Evolutionary conservation across 2,888 invertebrate genomes (phyloP).

Genomic region (Ormyrus rosae): DNA sequence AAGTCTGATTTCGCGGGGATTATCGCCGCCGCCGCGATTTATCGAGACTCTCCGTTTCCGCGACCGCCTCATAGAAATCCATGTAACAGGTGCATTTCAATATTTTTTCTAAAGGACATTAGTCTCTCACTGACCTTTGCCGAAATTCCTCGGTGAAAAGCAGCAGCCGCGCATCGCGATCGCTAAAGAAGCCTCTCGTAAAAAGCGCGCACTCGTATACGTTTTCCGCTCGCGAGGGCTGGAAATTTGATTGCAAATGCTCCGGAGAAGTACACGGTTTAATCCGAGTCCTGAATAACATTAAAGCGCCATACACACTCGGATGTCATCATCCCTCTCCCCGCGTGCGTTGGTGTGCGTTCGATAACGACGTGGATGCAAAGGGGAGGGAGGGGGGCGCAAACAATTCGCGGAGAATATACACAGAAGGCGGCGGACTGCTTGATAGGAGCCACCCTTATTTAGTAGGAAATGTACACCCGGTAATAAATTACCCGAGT

Average conservation of each 20-base stretch:
- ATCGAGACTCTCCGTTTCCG: not conserved
- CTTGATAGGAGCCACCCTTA: slow-evolving; percentile 64
- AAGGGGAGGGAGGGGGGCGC: slow-evolving; percentile 46
- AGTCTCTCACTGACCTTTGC: too few relatives aligned
- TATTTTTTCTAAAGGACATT: too few relatives aligned
- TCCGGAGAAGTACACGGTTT: slow-evolving; percentile 66
- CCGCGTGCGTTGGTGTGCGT: not conserved
- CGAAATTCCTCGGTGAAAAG: too few relatives aligned
- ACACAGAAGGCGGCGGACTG: slow-evolving; percentile 53
- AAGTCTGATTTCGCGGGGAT: not conserved
- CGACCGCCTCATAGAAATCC: not conserved
- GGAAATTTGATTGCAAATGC: slow-evolving; percentile 59
- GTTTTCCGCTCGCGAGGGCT: not conserved
- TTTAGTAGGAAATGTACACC: slow-evolving; percentile 68
- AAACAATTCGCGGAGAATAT: slow-evolving; percentile 64
- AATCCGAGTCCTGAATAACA: slow-evolving; percentile 70
- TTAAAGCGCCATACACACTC: slow-evolving; percentile 60
- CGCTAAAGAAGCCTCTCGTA: too few relatives aligned
- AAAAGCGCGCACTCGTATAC: too few relatives aligned
- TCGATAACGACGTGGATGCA: slow-evolving; percentile 43
- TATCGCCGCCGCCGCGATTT: not conserved
- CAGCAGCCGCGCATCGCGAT: too few relatives aligned
- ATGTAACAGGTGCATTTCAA: too few relatives aligned
- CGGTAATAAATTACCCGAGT: slow-evolving; percentile 68
- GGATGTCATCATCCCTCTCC: slow-evolving; percentile 56